Evolutionary conservation across 1,140 invertebrate species (phyloP).

Genomic region (Drosophila kohkoa): DNA sequence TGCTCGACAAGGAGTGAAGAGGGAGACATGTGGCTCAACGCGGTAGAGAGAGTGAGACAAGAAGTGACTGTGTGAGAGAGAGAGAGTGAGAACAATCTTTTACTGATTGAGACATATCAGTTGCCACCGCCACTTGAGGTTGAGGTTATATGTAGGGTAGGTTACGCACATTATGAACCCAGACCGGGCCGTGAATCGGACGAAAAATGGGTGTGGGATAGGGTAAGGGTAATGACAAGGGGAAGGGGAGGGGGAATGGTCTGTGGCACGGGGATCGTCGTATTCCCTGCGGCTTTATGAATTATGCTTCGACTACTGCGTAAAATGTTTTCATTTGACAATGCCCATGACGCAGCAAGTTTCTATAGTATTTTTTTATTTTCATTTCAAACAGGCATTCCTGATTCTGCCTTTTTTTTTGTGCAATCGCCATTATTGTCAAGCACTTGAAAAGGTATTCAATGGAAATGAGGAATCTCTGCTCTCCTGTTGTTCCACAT

Average conservation of each 20-base stretch:
- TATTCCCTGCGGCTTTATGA: slow-evolving; percentile 67
- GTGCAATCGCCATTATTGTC: slow-evolving; percentile 16
- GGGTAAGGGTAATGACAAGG: not conserved
- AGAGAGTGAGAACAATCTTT: slow-evolving; percentile 1
- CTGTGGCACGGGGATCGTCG: slow-evolving; percentile 13
- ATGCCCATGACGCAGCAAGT: slow-evolving; percentile 50
- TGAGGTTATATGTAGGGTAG: slow-evolving; percentile 52
- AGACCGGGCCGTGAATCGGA: slow-evolving; percentile 1
- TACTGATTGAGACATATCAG: slow-evolving; percentile 72
- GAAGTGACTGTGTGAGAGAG: not conserved
- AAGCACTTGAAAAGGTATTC: slow-evolving; percentile 73
- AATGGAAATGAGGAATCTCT: slow-evolving; percentile 46
- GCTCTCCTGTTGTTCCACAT: slow-evolving; percentile 62
- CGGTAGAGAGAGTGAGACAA: not conserved
- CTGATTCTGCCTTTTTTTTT: slow-evolving; percentile 17
- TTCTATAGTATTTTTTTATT: slow-evolving; percentile 36
- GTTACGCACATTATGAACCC: slow-evolving; percentile 40
- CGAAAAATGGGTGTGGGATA: not conserved
- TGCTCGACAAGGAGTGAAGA: slow-evolving; percentile 28
- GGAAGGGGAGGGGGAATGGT: not conserved
- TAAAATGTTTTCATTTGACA: slow-evolving; percentile 60
- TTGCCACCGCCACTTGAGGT: slow-evolving; percentile 56
- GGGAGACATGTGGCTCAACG: not conserved
- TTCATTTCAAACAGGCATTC: slow-evolving; percentile 22
- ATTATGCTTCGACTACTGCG: slow-evolving; percentile 59